A percentile compares a stretch with the other conserved stretches of the same genome.
phyloP scores from a whole-genome alignment of 2,888 invertebrate genomes.

The Serrognathus titanus region DNA sequence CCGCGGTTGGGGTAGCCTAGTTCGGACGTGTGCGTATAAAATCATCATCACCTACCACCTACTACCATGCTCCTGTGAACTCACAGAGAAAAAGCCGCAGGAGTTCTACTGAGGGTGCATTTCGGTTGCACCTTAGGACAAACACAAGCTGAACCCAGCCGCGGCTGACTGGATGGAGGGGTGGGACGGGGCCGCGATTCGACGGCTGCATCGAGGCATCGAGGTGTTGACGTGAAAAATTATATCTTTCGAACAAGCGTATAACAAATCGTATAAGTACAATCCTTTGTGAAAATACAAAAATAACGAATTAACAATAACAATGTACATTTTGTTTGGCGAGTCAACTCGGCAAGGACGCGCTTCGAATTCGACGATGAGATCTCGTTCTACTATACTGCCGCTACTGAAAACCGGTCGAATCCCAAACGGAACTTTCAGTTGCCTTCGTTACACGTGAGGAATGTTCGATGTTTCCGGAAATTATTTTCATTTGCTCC shows the following conservation, averaged over 20 bases:
- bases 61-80: constrained; percentile 49
- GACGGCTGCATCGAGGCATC: constrained; percentile 41
- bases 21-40: constrained; percentile 40
- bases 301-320: constrained; percentile 47
- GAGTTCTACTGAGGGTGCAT: too few relatives aligned
- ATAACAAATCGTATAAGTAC: constrained; percentile 32
- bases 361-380: neutral
- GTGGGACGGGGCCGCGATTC: constrained; percentile 35
- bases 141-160: constrained; percentile 24
- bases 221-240: constrained; percentile 45
- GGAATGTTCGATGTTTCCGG: constrained; percentile 2
- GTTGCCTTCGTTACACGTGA: neutral
- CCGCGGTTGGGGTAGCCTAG: constrained; percentile 41
- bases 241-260: constrained; percentile 42
- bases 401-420: neutral
- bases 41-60: constrained; percentile 24
- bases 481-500: constrained; percentile 1
- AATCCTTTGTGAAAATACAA: constrained; percentile 40
- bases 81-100: constrained; percentile 3
- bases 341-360: neutral
- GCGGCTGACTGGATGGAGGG: constrained; percentile 38
- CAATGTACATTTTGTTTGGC: constrained; percentile 32
- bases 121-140: neutral
- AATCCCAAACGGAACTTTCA: neutral
- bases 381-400: neutral